phyloP scores from a whole-genome alignment of 1,140 invertebrate species.

The Cherax destructor region DNA sequence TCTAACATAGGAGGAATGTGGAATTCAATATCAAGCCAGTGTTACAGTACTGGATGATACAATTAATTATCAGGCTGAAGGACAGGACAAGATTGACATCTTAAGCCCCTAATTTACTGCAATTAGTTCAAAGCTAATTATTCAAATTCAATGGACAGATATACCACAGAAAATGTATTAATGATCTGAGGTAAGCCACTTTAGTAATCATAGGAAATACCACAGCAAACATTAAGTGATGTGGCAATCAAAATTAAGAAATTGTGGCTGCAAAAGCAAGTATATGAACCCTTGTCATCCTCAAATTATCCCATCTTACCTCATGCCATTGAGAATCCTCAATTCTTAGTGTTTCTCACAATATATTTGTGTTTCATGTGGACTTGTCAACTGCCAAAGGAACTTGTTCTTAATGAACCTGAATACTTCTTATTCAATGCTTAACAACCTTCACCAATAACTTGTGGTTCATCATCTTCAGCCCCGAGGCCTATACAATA shows the following conservation, averaged over 20 bases:
- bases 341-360: conserved; percentile 51
- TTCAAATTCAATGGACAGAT: neutral
- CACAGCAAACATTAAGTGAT: conserved; percentile 9
- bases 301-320: conserved; percentile 57
- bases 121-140: no score
- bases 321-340: conserved; percentile 51
- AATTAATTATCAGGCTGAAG: neutral
- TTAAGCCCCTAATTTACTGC: neutral
- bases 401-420: conserved; percentile 55
- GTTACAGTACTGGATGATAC: neutral
- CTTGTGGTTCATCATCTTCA: conserved; percentile 65
- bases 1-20: neutral
- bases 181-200: neutral
- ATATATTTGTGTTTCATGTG: conserved; percentile 49
- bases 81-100: neutral
- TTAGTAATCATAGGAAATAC: neutral
- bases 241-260: conserved; percentile 24
- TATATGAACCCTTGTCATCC: conserved; percentile 39
- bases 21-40: neutral
- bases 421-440: conserved; percentile 53
- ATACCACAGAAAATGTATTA: neutral
- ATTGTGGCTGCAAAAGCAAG: conserved; percentile 31
- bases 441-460: conserved; percentile 62
- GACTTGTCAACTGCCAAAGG: conserved; percentile 55
- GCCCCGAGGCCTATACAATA: conserved; percentile 45